These are phyloP conservation scores for Celastrina argiolus DNA, from an alignment of 2,888 invertebrate genomes.

Conservation along the genomic window DNA sequence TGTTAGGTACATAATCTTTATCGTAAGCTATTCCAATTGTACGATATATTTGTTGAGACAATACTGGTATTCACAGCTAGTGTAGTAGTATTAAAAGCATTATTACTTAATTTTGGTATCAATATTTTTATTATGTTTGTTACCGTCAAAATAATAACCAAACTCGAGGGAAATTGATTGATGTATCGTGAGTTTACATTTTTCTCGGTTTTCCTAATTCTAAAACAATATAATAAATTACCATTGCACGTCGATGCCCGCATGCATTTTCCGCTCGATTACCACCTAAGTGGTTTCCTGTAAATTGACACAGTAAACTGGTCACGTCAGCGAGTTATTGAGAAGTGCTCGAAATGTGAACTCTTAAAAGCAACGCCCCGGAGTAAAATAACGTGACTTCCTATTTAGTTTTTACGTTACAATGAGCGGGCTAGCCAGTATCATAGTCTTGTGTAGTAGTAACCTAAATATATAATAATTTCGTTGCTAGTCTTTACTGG, in stretches of 20 bases:
- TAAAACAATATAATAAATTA: conserved; percentile 27
- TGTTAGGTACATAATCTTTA: no score
- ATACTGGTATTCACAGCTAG: no score
- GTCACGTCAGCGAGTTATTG: conserved; percentile 41
- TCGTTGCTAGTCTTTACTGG: no score
- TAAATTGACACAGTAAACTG: conserved; percentile 48
- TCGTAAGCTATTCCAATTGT: no score
- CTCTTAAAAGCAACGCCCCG: not conserved
- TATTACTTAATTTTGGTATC: no score
- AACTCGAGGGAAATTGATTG: not conserved
- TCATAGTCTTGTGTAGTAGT: no score
- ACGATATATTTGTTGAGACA: no score
- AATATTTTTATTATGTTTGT: not conserved
- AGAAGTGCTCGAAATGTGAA: not conserved
- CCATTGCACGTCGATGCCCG: conserved; percentile 42
- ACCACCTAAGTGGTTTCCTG: conserved; percentile 44
- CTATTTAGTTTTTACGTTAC: not conserved
- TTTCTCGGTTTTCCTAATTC: not conserved
- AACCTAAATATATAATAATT: no score
- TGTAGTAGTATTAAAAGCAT: no score
- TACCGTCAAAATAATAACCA: no score
- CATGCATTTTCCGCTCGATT: conserved; percentile 56
- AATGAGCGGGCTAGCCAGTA: not conserved
- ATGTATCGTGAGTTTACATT: not conserved
- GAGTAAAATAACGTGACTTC: conserved; percentile 24